These are phyloP conservation scores for Nothobranchius kuhntae DNA, from an alignment of 2,113 vertebrate genomes.

Conservation along the genomic window DNA sequence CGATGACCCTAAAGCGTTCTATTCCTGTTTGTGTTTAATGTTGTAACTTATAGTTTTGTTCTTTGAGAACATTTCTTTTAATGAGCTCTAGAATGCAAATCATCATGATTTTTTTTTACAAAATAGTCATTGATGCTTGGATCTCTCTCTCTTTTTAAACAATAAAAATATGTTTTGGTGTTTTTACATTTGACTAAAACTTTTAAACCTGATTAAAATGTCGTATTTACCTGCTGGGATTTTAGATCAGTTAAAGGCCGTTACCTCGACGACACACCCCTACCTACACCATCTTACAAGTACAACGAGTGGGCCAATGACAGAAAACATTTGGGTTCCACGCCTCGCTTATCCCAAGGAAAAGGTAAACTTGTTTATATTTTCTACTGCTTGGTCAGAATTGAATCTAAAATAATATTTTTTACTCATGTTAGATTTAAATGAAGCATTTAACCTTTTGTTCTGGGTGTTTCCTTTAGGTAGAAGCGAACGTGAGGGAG, in stretches of 20 bases:
- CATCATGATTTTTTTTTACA: not conserved
- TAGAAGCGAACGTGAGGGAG: conserved; percentile 83
- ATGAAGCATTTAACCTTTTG: not conserved
- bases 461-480: conserved; percentile 67
- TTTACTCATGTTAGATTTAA: not conserved
- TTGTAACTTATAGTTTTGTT: not conserved
- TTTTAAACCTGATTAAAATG: not conserved
- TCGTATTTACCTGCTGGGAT: conserved; percentile 15
- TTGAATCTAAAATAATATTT: not conserved
- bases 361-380: conserved; percentile 80
- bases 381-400: too few species aligned
- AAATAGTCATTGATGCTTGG: not conserved
- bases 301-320: conserved; percentile 98
- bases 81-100: not conserved
- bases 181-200: too few species aligned
- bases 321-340: conserved; percentile 88
- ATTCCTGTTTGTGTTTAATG: too few species aligned
- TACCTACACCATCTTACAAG: conserved; percentile 95
- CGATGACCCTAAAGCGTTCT: not conserved
- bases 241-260: conserved; percentile 87
- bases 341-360: conserved; percentile 91
- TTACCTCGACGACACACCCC: conserved; percentile 86
- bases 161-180: not conserved
- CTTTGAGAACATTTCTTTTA: not conserved
- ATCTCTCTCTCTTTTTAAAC: too few species aligned